A percentile compares a stretch with the other conserved stretches of the same genome.
Evolutionary conservation across 2,888 invertebrate species (phyloP).

Genomic region (Diogma glabrata): DNA sequence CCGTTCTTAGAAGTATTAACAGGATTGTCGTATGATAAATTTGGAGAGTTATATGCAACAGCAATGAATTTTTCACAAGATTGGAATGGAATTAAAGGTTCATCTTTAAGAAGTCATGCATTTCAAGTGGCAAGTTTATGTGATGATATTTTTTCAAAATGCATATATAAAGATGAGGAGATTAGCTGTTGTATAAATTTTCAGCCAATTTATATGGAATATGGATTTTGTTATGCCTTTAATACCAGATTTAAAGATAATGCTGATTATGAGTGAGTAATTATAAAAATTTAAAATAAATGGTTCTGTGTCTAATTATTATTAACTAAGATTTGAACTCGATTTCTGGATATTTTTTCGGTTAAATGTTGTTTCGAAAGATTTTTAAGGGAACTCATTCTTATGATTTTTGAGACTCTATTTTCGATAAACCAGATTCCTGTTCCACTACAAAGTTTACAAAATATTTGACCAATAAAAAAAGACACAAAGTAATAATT

Average conservation of each 20-base stretch:
- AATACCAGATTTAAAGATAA: slow-evolving; percentile 32
- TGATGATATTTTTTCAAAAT: slow-evolving; percentile 47
- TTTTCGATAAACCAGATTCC: no score
- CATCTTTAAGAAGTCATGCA: slow-evolving; percentile 9
- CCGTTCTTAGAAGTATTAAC: slow-evolving; percentile 35
- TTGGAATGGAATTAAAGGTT: neutral
- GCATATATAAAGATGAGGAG: slow-evolving; percentile 54
- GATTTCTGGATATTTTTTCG: no score
- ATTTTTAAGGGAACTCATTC: no score
- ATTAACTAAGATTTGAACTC: no score
- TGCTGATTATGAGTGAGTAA: slow-evolving; percentile 13
- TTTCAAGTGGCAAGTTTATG: slow-evolving; percentile 47
- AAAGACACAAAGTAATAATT: no score
- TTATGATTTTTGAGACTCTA: no score
- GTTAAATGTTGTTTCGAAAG: no score
- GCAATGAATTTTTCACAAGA: slow-evolving; percentile 21
- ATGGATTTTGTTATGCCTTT: slow-evolving; percentile 62
- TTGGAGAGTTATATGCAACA: slow-evolving; percentile 26
- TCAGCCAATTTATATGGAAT: slow-evolving; percentile 59
- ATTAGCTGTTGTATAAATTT: slow-evolving; percentile 55
- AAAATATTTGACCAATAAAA: no score
- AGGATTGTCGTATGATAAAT: slow-evolving; percentile 33
- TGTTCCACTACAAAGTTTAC: no score
- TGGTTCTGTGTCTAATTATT: no score
- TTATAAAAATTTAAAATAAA: no score